Percentiles rank a stretch among this genome's conserved stretches.
Conservation (phyloP, 2,888 invertebrate species). For the Agapostemon virescens region DNA sequence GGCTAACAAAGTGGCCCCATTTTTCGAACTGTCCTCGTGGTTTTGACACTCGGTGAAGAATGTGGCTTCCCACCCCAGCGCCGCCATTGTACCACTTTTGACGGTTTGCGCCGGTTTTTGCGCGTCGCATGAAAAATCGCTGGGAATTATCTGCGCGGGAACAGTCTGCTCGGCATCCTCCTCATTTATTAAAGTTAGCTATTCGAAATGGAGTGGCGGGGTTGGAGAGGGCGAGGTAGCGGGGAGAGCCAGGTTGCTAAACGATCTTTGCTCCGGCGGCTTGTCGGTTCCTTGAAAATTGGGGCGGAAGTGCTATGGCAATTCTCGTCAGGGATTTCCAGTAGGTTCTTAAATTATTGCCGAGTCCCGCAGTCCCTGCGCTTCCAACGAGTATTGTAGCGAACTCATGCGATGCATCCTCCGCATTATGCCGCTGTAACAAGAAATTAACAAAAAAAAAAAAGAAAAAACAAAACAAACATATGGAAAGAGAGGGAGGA, state of each 20-base stretch:
- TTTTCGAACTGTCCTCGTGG: constrained; percentile 37
- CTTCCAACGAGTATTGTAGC: constrained; percentile 5
- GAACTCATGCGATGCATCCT: neutral
- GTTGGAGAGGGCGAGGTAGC: neutral
- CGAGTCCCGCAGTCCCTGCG: neutral
- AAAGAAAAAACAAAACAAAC: constrained; percentile 14
- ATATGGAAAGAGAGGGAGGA: neutral
- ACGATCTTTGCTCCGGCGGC: constrained; percentile 6
- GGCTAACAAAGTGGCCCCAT: constrained; percentile 39
- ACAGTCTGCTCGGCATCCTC: constrained; percentile 7
- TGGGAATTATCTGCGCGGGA: constrained; percentile 40
- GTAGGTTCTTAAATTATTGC: constrained; percentile 3
- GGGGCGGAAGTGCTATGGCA: neutral
- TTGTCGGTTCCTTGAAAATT: constrained; percentile 1
- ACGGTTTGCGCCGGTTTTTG: constrained; percentile 39
- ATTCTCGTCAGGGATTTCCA: neutral
- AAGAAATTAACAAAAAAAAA: constrained; percentile 47
- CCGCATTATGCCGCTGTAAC: constrained; percentile 14
- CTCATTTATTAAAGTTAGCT: constrained; percentile 34
- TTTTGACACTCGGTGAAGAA: constrained; percentile 48
- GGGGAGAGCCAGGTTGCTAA: neutral
- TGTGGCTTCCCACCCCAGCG: constrained; percentile 21
- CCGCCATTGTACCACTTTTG: constrained; percentile 45
- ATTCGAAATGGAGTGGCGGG: neutral
- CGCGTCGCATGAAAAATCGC: constrained; percentile 40